Evolutionary conservation across 2,113 vertebrate genomes (phyloP).

Genomic region (Otis tarda): DNA sequence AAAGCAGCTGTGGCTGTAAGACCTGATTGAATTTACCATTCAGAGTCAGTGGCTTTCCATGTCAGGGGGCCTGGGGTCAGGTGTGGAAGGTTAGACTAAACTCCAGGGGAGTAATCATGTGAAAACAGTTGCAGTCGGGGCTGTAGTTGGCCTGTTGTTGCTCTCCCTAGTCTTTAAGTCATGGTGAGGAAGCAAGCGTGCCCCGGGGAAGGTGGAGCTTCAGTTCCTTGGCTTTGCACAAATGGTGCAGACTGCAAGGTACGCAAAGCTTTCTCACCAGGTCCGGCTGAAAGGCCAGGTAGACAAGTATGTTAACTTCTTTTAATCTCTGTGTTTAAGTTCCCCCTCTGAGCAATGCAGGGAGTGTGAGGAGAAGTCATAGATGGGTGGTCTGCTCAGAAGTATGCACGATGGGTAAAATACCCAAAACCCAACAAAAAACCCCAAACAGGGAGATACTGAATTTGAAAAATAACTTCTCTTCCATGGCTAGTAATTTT

Average conservation of each 20-base stretch:
- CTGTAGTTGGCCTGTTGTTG: neutral
- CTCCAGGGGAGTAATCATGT: neutral
- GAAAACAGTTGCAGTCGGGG: neutral
- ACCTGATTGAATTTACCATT: neutral
- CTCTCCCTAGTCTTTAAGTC: neutral
- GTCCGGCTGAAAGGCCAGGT: neutral
- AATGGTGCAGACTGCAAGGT: neutral
- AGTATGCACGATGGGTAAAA: neutral
- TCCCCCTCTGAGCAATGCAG: neutral
- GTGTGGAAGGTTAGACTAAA: neutral
- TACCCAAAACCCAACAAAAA: neutral
- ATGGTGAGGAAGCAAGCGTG: accelerated
- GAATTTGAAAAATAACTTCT: neutral
- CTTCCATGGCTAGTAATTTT: neutral
- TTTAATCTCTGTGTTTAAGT: neutral
- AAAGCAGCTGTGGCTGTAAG: neutral
- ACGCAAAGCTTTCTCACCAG: neutral
- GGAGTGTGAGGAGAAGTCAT: neutral
- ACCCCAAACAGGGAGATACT: neutral
- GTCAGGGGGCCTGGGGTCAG: neutral
- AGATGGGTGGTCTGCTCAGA: neutral
- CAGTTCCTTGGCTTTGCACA: neutral
- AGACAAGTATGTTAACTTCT: neutral
- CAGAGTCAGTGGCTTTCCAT: neutral
- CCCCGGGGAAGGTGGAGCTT: neutral